Percentiles rank a stretch among this genome's conserved stretches.
phyloP scores from a whole-genome alignment of 2,797 vertebrate genomes.

The Enteromius thamalakanensis region DNA sequence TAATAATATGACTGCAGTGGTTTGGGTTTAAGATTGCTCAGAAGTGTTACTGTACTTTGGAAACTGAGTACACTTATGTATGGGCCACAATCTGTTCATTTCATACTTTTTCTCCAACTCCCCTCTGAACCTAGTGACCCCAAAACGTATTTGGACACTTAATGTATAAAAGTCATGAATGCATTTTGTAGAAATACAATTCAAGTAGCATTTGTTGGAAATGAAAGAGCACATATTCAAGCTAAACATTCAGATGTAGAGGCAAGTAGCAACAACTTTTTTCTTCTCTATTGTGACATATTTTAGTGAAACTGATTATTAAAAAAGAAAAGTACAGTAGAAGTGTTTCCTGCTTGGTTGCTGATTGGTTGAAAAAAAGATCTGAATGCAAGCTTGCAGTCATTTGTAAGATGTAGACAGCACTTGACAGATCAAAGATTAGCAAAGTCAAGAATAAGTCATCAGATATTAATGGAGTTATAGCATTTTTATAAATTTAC shows the following conservation, averaged over 20 bases:
- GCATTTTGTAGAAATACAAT: neutral
- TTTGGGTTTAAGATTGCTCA: conserved; percentile 39
- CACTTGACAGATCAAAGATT: neutral
- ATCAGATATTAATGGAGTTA: neutral
- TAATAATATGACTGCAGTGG: conserved; percentile 52
- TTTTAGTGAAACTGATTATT: neutral
- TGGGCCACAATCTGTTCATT: conserved; percentile 26
- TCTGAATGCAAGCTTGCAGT: neutral
- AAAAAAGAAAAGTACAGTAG: neutral
- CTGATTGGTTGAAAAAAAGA: neutral
- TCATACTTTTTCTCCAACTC: conserved; percentile 47
- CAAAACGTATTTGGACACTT: conserved; percentile 9
- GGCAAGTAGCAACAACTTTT: neutral
- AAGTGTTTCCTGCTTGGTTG: neutral
- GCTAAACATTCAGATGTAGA: neutral
- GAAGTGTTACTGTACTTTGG: neutral
- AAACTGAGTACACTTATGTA: conserved; percentile 7
- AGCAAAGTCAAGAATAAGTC: neutral
- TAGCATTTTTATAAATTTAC: neutral
- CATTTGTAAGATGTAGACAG: neutral
- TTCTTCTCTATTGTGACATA: neutral
- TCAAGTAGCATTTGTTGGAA: neutral
- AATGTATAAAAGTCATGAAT: conserved; percentile 12
- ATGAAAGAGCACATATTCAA: neutral
- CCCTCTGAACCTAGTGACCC: conserved; percentile 59